Percentiles rank a stretch among this genome's conserved stretches.
Evolutionary conservation across 1,140 invertebrate species (phyloP).

Genomic region (Dendrolimus punctatus): DNA sequence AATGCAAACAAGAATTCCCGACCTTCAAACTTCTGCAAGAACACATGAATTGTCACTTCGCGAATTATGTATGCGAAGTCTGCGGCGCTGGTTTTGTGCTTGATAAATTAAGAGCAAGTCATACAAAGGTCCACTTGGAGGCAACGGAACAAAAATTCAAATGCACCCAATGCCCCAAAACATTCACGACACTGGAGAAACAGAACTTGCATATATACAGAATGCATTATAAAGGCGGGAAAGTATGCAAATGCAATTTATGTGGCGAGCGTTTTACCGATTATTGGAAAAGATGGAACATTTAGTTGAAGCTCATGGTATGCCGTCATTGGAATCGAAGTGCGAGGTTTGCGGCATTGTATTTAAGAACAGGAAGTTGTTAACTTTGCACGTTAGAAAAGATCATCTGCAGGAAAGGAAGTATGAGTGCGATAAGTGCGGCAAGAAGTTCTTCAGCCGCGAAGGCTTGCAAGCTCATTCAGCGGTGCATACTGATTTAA

Average conservation of each 20-base stretch:
- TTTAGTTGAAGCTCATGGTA: constrained; percentile 18
- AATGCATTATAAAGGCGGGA: no score
- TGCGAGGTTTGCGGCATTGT: constrained; percentile 26
- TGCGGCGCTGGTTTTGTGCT: constrained; percentile 75
- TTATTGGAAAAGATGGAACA: constrained; percentile 17
- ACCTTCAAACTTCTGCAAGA: constrained; percentile 19
- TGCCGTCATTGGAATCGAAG: constrained; percentile 9
- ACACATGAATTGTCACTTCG: constrained; percentile 21
- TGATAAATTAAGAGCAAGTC: constrained; percentile 26
- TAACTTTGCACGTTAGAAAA: constrained; percentile 13
- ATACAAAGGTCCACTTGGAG: constrained; percentile 14
- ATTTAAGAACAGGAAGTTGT: constrained; percentile 7
- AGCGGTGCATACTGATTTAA: constrained; percentile 72
- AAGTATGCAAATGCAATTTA: no score
- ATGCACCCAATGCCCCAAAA: constrained; percentile 35
- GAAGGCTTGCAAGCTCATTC: constrained; percentile 51
- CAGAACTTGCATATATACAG: neutral
- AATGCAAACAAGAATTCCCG: constrained; percentile 12
- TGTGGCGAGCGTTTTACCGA: constrained; percentile 23
- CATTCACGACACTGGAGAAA: constrained; percentile 14
- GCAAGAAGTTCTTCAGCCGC: constrained; percentile 26
- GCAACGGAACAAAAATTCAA: neutral
- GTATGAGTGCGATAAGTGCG: constrained; percentile 38
- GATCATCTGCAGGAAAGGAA: constrained; percentile 22
- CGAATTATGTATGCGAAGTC: constrained; percentile 80